A percentile compares a stretch with the other conserved stretches of the same genome.
These are phyloP conservation scores for Rapana venosa DNA, from an alignment of 2,888 invertebrate species.

Conservation along the genomic window DNA sequence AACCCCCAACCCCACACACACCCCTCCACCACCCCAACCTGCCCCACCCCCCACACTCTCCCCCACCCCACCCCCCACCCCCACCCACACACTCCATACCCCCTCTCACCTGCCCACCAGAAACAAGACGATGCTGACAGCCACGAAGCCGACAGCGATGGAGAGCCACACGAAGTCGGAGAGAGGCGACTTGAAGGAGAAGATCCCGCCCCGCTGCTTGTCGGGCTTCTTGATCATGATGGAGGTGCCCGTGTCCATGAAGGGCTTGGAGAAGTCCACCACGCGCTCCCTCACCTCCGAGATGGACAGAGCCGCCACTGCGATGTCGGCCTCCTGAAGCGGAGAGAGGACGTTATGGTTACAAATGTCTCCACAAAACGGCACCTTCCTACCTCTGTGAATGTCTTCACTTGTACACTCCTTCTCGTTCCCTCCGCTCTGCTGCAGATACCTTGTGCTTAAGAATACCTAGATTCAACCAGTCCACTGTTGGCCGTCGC, in stretches of 20 bases:
- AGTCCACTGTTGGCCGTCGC: no score
- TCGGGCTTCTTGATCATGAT: conserved; percentile 96
- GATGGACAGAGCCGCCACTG: conserved; percentile 95
- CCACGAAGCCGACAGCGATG: conserved; percentile 91
- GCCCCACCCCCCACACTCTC: no score
- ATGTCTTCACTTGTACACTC: no score
- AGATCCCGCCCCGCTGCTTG: conserved; percentile 95
- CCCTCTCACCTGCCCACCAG: conserved; percentile 90
- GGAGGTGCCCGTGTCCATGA: conserved; percentile 96
- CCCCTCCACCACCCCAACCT: no score
- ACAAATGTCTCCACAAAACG: no score
- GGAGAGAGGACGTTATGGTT: background rate
- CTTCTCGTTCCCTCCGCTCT: no score
- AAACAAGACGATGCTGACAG: conserved; percentile 97
- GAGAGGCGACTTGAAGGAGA: conserved; percentile 97
- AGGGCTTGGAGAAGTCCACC: conserved; percentile 98
- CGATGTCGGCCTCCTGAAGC: conserved; percentile 90
- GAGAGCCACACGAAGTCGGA: conserved; percentile 94
- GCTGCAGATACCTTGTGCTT: no score
- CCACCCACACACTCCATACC: no score
- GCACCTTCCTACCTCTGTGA: no score
- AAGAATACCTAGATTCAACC: no score
- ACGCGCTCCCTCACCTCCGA: conserved; percentile 94
- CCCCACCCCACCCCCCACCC: no score
- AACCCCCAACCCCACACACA: no score